phyloP scores from a whole-genome alignment of 2,113 vertebrate genomes.

The Bubo blakistoni region DNA sequence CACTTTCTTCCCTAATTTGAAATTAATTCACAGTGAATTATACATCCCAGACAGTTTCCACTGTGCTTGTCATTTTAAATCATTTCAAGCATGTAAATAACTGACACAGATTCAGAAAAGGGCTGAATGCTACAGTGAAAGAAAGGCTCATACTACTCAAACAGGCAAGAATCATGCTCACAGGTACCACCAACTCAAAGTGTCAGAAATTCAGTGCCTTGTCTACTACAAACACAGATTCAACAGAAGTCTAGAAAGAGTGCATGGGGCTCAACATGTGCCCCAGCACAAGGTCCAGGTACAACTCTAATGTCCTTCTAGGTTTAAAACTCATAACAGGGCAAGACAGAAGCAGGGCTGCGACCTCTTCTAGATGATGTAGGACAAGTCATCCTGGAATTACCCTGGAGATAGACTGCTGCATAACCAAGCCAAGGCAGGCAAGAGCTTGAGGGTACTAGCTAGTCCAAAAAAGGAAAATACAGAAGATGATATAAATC shows the following conservation, averaged over 20 bases:
- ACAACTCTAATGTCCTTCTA: not conserved
- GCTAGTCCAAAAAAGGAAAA: not conserved
- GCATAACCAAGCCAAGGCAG: not conserved
- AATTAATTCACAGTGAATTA: not conserved
- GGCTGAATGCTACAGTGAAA: not conserved
- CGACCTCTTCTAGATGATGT: not conserved
- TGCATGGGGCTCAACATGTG: not conserved
- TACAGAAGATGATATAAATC: not conserved
- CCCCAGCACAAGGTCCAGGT: not conserved
- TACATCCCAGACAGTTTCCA: not conserved
- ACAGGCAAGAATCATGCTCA: not conserved
- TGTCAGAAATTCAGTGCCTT: not conserved
- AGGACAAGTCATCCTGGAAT: not conserved
- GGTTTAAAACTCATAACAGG: not conserved
- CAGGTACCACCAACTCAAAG: not conserved
- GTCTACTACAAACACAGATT: not conserved
- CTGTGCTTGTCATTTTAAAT: not conserved
- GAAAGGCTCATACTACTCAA: not conserved
- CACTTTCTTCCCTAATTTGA: not conserved
- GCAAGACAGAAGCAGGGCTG: not conserved
- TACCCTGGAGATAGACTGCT: not conserved
- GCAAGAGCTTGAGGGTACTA: not conserved
- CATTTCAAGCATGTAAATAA: not conserved
- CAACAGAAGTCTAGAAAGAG: not conserved
- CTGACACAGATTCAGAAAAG: not conserved